Base-by-base conservation (phyloP, 2,797 vertebrate species). In the Enteromius fasciolatus region DNA sequence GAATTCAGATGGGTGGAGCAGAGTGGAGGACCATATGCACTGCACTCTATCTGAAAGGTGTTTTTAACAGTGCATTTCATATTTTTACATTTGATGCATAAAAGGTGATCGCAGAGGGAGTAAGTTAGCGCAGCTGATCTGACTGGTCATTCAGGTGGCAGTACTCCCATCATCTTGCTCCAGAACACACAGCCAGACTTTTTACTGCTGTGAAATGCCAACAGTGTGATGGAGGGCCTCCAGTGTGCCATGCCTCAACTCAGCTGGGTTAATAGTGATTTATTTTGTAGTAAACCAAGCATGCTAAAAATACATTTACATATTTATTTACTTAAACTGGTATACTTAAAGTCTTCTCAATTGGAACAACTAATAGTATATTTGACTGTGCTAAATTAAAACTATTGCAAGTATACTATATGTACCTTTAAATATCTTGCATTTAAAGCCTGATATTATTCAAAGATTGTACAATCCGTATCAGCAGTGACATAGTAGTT, bases 1-100 rank as follows among this genome's bases (percentile, higher is more conserved):
- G 87, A 57, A 77, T 57, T 68, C 3, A 78, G 18, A 81, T 78
- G 68, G 83, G 54, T 41, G 73, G 78, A 68, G 52, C 33, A 54
- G 68, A 85, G 57, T 63, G 64, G 75, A 68, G 23, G 54, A 85
- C 50, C 66, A 78, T 81, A 39, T 73, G 20, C n/a, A 76, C 66
- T 52, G 36, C 82, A 77, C n/a, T 82, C 48, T 68, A 41, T 68
- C 76, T 66, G n/a, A 5, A 69, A 39, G 20, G 33, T 18, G 66
- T 52, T 66, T 76, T 80, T 54, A 80, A 52, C n/a, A 33, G 15
- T 41, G 41, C 9, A 3, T 41, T 74, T 48, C 11, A 64, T 50
- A 52, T 81, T 73, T 81, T 25, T 23, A 57, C 10, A 23, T 23
- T 57, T 59, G 63, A 67, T 39, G n/a, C 59, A 3, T 54, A 20